These are phyloP conservation scores for Rotaria magnacalcarata DNA, from an alignment of 2,888 invertebrate species.

Conservation along the genomic window DNA sequence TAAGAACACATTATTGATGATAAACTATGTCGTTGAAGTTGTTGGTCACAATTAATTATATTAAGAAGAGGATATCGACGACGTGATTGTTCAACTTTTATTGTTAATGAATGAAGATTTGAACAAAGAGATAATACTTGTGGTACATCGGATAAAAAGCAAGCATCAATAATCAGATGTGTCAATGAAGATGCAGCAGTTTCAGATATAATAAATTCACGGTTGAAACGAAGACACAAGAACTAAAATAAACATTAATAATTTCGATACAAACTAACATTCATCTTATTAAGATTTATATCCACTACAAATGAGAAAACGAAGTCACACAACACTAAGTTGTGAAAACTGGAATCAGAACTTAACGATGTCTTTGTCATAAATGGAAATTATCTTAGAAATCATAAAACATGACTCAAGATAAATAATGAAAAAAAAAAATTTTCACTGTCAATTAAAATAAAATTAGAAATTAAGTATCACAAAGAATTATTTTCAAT, in stretches of 20 bases:
- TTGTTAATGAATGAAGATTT: background rate
- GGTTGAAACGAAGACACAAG: background rate
- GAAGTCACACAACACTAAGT: too few species aligned
- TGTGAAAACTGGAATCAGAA: too few species aligned
- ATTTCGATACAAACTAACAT: too few species aligned
- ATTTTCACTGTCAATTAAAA: too few species aligned
- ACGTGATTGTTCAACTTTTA: constrained; percentile 5
- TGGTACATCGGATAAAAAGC: background rate
- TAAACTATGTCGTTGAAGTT: background rate
- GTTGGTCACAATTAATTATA: background rate
- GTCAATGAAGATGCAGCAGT: background rate
- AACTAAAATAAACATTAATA: background rate
- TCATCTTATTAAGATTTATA: too few species aligned
- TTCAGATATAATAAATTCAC: background rate
- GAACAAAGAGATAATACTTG: constrained; percentile 18
- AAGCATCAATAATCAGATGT: background rate
- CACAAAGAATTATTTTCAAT: too few species aligned
- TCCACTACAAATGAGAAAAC: too few species aligned
- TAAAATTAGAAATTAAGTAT: too few species aligned
- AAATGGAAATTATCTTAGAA: too few species aligned
- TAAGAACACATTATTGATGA: background rate
- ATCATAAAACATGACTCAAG: too few species aligned
- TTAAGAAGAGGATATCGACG: background rate
- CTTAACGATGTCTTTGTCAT: too few species aligned
- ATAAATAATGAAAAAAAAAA: too few species aligned